Evolutionary conservation across 2,797 vertebrate genomes (phyloP).

Genomic region (Coracias cyanogaster): DNA sequence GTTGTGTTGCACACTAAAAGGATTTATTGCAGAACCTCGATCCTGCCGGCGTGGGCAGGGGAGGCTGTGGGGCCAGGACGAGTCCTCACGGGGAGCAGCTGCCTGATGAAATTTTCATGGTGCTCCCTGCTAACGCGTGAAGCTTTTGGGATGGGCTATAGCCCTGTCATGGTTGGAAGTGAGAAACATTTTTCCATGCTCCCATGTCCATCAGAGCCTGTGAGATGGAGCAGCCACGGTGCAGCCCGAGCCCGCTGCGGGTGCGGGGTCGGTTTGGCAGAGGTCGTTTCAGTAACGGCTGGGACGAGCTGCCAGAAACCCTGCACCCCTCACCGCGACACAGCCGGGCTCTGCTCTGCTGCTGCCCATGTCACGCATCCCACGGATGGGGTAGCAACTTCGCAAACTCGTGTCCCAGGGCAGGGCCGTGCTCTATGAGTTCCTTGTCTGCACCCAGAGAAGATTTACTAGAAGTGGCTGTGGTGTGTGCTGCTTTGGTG

Average conservation of each 20-base stretch:
- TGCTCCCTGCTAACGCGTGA: slow-evolving; percentile 6
- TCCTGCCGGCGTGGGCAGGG: neutral
- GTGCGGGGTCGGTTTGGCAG: neutral
- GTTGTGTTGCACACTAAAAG: neutral
- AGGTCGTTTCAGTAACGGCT: neutral
- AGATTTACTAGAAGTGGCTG: neutral
- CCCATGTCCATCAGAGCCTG: neutral
- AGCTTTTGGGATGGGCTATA: slow-evolving; percentile 25
- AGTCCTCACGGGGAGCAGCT: slow-evolving; percentile 24
- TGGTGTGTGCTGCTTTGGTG: neutral
- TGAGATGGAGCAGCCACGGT: neutral
- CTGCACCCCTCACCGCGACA: neutral
- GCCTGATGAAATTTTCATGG: slow-evolving; percentile 59
- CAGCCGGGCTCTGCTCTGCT: neutral
- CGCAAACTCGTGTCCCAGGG: neutral
- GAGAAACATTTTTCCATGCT: slow-evolving; percentile 14
- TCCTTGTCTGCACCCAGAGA: neutral
- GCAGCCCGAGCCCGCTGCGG: neutral
- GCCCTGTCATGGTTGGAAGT: neutral
- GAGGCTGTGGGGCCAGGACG: neutral
- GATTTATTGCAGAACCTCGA: neutral
- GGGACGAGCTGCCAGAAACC: neutral
- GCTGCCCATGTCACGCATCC: neutral
- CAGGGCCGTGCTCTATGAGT: neutral
- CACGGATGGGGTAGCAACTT: neutral